Evolutionary conservation across 2,113 vertebrate species (phyloP).

Genomic region (Asarcornis scutulata): DNA sequence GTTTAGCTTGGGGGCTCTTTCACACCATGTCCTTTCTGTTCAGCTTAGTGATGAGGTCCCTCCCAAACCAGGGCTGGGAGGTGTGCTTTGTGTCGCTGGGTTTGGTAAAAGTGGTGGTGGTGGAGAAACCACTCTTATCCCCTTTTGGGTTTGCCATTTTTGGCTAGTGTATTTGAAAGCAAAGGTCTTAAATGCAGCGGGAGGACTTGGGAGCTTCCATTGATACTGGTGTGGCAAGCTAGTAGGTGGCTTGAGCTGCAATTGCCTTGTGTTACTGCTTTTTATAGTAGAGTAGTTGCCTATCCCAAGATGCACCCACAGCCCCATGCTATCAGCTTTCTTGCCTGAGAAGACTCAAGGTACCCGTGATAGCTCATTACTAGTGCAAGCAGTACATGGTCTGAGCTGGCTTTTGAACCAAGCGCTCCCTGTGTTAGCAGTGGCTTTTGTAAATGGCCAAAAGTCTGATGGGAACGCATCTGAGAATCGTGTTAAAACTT

Average conservation of each 20-base stretch:
- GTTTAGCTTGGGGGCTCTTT: background rate
- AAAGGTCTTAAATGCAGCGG: background rate
- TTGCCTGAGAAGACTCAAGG: background rate
- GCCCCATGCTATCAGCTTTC: background rate
- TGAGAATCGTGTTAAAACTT: background rate
- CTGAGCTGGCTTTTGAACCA: background rate
- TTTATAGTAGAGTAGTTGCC: background rate
- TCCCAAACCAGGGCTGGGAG: background rate
- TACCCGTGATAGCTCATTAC: background rate
- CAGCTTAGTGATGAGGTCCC: background rate
- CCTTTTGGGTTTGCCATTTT: background rate
- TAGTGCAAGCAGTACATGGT: too few species aligned
- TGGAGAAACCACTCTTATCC: background rate
- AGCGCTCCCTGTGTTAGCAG: background rate
- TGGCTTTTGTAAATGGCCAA: background rate
- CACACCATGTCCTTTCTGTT: background rate
- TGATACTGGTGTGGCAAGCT: background rate
- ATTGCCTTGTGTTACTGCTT: background rate
- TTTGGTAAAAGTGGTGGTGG: background rate
- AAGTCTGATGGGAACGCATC: background rate
- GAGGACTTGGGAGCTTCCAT: background rate
- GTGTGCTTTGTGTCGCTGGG: background rate
- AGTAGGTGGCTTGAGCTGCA: background rate
- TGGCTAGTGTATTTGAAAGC: background rate
- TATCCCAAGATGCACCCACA: accelerated